Percentiles rank a stretch among this genome's conserved stretches.
Evolutionary conservation across 2,797 vertebrate species (phyloP).

Genomic region (Parauchenoglanis punctatus): DNA sequence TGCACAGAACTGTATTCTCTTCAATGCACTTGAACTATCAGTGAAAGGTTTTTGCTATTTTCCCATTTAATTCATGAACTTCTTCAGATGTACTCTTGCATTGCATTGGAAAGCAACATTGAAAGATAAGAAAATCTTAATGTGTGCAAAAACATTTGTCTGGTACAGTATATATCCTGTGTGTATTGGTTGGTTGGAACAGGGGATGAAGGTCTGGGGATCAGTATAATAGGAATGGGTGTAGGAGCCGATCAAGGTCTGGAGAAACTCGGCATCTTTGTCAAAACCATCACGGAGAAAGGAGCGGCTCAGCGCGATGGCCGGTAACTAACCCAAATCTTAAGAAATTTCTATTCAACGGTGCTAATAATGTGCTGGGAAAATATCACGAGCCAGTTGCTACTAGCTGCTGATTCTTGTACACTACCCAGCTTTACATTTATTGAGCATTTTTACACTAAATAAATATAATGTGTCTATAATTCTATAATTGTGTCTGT

Average conservation of each 20-base stretch:
- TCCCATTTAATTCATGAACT: no score
- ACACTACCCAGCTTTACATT: background rate
- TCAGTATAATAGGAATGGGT: constrained; percentile 94
- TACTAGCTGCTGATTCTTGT: background rate
- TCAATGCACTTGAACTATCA: background rate
- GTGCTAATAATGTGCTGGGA: background rate
- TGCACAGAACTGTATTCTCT: background rate
- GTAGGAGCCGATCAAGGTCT: constrained; percentile 91
- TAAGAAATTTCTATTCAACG: background rate
- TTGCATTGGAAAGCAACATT: no score
- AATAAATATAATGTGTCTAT: background rate
- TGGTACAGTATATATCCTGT: background rate
- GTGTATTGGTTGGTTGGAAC: background rate
- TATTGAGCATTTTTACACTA: background rate
- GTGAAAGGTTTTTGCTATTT: no score
- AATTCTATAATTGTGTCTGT: background rate
- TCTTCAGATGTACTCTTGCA: no score
- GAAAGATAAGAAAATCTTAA: no score
- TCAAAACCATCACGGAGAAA: constrained; percentile 88
- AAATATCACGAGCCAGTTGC: background rate
- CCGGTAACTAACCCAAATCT: constrained; percentile 70
- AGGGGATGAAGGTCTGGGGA: constrained; percentile 88
- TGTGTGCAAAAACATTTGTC: no score
- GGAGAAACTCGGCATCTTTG: constrained; percentile 91
- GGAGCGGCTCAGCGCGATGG: constrained; percentile 86